Evolutionary conservation across 2,113 vertebrate species (phyloP), one percentile per base, ranked within the genome.

Genomic region (Chlorodrepanis virens): DNA sequence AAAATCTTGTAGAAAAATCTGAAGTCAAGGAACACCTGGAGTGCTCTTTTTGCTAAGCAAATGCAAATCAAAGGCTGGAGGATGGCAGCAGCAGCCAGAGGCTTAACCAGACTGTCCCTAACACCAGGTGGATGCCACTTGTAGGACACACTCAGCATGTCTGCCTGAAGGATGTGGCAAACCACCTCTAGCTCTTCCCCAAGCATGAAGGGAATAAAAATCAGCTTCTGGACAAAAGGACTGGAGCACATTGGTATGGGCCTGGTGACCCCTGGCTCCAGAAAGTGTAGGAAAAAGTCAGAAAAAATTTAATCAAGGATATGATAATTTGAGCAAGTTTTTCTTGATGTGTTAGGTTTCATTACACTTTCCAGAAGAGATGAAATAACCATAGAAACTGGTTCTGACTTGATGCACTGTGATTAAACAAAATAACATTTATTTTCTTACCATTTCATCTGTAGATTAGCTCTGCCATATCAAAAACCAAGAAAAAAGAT

Each of bases 11-110:
- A 75, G 35, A 68, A 33, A 87, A 87, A 82, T 61, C 81, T 89
- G 89, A 76, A 91, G 81, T 65, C 61, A 87, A 54, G 33, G n/a
- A 68, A 82, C 69, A 91, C 80, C 81, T 91, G 77, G 81, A 89
- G 53, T 28, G 87, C 11, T 76, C 57, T 57, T 83, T 92, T 65
- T 79, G 61, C n/a, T 83, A 49, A 57, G 78, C 61, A 87, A 75
- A 83, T 83, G 49, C 14, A 49, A 2, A 56, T 50, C 40, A 60
- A 70, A 77, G 83, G 29, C 64, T 81, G 57, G n/a, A 87, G 14
- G 44, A 72, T 19, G 21, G 68, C n/a, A 86, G 61, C 31, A 88
- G 57, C 60, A 92, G 72, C 52, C 81, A 92, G 69, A 57, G 67
- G 31, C 44, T 68, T 64, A 23, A 12, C 8, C 29, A 37, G 49